phyloP scores from a whole-genome alignment of 2,888 invertebrate species.

The Clusia tigrina region DNA sequence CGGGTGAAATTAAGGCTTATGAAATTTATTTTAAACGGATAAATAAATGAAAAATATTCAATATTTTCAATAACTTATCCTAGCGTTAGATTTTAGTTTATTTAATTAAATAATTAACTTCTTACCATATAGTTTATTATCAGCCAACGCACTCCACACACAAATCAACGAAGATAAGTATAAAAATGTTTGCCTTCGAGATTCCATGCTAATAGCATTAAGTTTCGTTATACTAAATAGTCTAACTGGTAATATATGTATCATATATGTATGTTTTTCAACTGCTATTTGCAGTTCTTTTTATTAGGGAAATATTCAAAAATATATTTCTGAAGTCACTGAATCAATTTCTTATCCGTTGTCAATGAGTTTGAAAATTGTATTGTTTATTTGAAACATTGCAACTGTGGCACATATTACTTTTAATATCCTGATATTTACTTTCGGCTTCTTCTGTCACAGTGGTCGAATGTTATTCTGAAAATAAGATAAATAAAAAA shows the following conservation, averaged over 20 bases:
- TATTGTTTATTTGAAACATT: constrained; percentile 51
- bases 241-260: constrained; percentile 18
- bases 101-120: too few relatives aligned
- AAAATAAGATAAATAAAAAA: too few relatives aligned
- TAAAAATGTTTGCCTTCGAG: constrained; percentile 33
- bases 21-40: too few relatives aligned
- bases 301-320: constrained; percentile 20
- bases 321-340: constrained; percentile 26
- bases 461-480: too few relatives aligned
- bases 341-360: constrained; percentile 44
- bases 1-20: neutral
- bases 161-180: constrained; percentile 45
- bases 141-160: constrained; percentile 41
- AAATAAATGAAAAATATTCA: too few relatives aligned
- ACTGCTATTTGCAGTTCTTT: constrained; percentile 26
- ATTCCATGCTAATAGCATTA: constrained; percentile 44
- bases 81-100: too few relatives aligned
- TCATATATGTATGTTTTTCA: constrained; percentile 28
- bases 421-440: too few relatives aligned
- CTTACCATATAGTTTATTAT: constrained; percentile 38
- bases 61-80: too few relatives aligned
- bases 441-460: too few relatives aligned
- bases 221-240: constrained; percentile 11
- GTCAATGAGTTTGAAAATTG: constrained; percentile 50
- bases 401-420: constrained; percentile 44